Evolutionary conservation across 2,113 vertebrate species (phyloP).

Genomic region (Cisticola juncidis): DNA sequence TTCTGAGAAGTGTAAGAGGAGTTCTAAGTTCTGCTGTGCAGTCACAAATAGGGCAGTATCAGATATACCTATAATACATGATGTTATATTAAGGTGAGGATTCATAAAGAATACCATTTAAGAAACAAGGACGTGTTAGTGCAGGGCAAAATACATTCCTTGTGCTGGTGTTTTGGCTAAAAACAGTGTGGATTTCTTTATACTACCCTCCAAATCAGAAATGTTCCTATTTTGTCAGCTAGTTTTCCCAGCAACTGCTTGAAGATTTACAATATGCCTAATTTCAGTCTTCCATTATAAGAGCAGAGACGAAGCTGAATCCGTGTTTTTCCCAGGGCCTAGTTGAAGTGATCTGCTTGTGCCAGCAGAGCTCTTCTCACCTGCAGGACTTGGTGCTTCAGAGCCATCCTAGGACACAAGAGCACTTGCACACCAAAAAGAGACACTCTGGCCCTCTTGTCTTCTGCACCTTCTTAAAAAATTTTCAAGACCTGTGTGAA

Average conservation of each 20-base stretch:
- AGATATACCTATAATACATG: background rate
- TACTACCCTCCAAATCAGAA: background rate
- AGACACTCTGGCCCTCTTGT: fast-evolving
- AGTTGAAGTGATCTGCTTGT: background rate
- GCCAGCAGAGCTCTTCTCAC: background rate
- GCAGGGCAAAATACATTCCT: background rate
- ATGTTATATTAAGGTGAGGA: background rate
- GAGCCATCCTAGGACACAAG: background rate
- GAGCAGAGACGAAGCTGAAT: background rate
- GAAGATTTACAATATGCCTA: background rate
- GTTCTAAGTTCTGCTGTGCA: background rate
- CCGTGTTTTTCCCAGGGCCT: background rate
- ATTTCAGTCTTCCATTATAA: background rate
- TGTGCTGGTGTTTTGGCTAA: background rate
- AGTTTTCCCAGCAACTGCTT: background rate
- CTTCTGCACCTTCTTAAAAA: background rate
- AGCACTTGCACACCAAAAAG: background rate
- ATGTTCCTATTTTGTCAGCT: background rate
- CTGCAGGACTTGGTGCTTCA: background rate
- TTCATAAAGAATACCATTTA: background rate
- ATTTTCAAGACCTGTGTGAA: background rate
- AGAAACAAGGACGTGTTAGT: background rate
- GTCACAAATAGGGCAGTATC: background rate
- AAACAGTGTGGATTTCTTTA: background rate
- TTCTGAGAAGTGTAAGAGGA: background rate